Evolutionary conservation across 2,113 vertebrate genomes (phyloP), one percentile per base, ranked within the genome.

Genomic region (Pangasianodon hypophthalmus): DNA sequence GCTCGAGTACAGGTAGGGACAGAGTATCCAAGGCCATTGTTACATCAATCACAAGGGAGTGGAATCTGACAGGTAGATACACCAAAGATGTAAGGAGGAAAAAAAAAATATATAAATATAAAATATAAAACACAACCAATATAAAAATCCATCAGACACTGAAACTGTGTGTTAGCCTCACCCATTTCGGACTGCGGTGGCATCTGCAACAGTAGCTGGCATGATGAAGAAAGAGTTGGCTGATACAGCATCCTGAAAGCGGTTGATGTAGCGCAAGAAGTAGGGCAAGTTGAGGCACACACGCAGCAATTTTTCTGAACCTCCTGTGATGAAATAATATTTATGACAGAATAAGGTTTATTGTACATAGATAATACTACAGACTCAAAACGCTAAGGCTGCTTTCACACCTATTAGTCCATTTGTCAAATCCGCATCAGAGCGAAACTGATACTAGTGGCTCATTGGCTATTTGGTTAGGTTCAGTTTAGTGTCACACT

Each of bases 201-300:
- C 98, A 79, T 99, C 98, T 4, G 98, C 98, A 77, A 99, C 98
- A 0, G 98, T 99, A 26, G 98, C 98, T 0, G 98, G 98, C 98
- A 99, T 99, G 92, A 99, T 99, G 89, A 99, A 99, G 93, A 99
- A 99, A 1, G 98, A 99, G 92, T 98, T 99, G 91, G 98, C 98
- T 0, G 97, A 97, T 73, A 99, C 98, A 0, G 98, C 98, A n/a
- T 99, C 98, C 93, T 99, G 98, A 91, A 99, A 99, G n/a, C 98
- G 97, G 94, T 99, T 99, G 92, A 99, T 99, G 95, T 99, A 99
- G 90, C 98, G 97, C 85, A 99, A 94, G 91, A 99, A 99, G 94
- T 99, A 99, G 0, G 98, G 98, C 92, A 99, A 96, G 94, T 99
- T 99, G 94, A 99, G 95, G 95, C 98, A 99, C 90, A 99, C 98